Base-by-base conservation (phyloP, 2,888 invertebrate species). In the Pammene aurita region DNA sequence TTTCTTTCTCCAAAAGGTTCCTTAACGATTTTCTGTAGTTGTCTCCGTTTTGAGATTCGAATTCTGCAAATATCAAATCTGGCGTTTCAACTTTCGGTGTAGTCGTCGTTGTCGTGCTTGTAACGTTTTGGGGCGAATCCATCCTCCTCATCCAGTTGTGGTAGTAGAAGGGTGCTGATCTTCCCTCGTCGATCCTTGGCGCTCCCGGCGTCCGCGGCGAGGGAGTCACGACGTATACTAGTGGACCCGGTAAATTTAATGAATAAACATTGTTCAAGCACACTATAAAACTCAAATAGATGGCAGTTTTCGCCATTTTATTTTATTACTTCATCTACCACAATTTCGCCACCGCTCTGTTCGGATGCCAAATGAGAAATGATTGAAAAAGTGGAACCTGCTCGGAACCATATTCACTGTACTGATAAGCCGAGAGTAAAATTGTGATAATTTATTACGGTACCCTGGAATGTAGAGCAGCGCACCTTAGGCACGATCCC, bases 361-460 rank as follows among this genome's bases (percentile, higher is more conserved):
- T 76, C 84, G 80, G 81, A 75, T 71, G 80, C 85, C 81, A 82
- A 83, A 83, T 82, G 77, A 76, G 81, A 83, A 89, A 89, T 90
- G 88, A 80, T 79, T 71, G 73, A 74, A 78, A 75, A 62, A 64
- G 67, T 70, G 66, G 73, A 72, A 66, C 70, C 71, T 69, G 67
- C 65, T 55, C 70, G 64, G 71, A 74, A 70, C 61, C 60, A 69
- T 66, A 71, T 64, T 65, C 79, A 72, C 63, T 66, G 67, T 71
- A 62, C 73, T 74, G 77, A 77, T 78, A 76, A 74, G 74, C 73
- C 72, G 73, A 76, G 81, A 82, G 84, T 79, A 79, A 89, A 90
- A 82, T 84, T 85, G 84, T 81, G 91, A 84, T 92, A 92, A 92
- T 92, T 92, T 80, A 79, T 91, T 87, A 88, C 92, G 92, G 92